Percentiles rank a stretch among this genome's conserved stretches.
Conservation (phyloP, 2,797 vertebrate species). For the Spinibarbus caldwelli region DNA sequence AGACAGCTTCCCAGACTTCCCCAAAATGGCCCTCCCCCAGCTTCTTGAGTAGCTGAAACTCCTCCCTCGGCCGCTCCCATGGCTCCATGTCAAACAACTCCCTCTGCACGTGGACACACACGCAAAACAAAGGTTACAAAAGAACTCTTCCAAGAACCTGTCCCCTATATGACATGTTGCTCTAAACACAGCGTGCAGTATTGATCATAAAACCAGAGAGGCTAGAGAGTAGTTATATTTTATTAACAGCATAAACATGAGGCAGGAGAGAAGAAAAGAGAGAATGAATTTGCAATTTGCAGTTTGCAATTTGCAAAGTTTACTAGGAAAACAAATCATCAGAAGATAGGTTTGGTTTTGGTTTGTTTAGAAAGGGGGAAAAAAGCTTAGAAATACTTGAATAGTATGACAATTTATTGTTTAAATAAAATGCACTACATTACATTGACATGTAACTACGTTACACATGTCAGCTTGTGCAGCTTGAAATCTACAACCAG, state of each 20-base stretch:
- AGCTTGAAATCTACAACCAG: not conserved
- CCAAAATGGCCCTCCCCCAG: constrained; percentile 93
- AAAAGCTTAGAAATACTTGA: not conserved
- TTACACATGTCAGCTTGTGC: not conserved
- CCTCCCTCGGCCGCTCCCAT: constrained; percentile 90
- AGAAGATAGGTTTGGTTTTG: not conserved
- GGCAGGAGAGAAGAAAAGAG: not conserved
- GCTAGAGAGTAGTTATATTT: not conserved
- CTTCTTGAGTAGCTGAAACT: constrained; percentile 85
- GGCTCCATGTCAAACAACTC: constrained; percentile 83
- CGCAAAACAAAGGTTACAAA: constrained; percentile 2
- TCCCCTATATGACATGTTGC: not conserved
- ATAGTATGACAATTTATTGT: not conserved
- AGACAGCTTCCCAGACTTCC: constrained; percentile 93
- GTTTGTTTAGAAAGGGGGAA: not conserved
- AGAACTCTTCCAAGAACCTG: not conserved
- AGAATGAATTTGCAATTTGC: not conserved
- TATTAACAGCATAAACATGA: not conserved
- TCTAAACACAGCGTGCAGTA: not conserved
- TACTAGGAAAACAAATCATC: not conserved
- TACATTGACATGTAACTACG: too few relatives aligned
- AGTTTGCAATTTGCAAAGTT: not conserved
- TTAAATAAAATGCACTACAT: not conserved
- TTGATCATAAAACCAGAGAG: not conserved
- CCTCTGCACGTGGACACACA: constrained; percentile 69